Percentiles rank a stretch among this genome's conserved stretches.
Conservation (phyloP, 1,140 invertebrate genomes). For the Ylistrum balloti region DNA sequence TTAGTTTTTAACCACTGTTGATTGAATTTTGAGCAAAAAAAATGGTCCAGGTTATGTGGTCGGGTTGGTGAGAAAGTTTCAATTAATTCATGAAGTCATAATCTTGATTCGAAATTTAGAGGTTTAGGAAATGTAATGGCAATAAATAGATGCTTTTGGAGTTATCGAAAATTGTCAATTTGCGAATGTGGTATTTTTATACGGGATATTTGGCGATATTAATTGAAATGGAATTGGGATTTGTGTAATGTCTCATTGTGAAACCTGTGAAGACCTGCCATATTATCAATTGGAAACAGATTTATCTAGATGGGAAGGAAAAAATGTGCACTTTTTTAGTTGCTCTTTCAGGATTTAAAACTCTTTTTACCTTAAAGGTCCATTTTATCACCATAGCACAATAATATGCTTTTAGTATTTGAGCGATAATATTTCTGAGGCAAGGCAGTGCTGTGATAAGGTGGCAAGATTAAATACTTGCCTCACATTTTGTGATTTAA, state of each 20-base stretch:
- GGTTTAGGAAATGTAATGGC: neutral
- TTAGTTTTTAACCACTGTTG: neutral
- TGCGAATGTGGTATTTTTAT: neutral
- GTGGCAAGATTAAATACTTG: conserved; percentile 10
- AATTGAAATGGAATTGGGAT: conserved; percentile 15
- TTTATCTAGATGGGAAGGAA: conserved; percentile 6
- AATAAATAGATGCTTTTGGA: neutral
- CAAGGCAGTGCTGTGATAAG: conserved; percentile 25
- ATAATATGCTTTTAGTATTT: conserved; percentile 36
- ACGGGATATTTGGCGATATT: neutral
- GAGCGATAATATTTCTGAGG: conserved; percentile 38
- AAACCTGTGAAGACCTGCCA: conserved; percentile 22
- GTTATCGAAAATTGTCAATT: neutral
- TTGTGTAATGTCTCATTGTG: neutral
- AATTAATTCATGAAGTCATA: neutral
- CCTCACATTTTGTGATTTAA: conserved; percentile 29
- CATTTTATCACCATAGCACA: conserved; percentile 34
- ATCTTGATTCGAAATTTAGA: neutral
- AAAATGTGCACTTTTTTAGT: neutral
- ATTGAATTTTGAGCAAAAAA: neutral
- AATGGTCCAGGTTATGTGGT: neutral
- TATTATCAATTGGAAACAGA: conserved; percentile 11
- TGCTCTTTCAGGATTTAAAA: conserved; percentile 34
- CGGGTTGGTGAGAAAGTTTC: neutral
- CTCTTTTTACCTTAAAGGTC: conserved; percentile 33